Base-by-base conservation (phyloP, 2,113 vertebrate species). In the Bufo bufo region DNA sequence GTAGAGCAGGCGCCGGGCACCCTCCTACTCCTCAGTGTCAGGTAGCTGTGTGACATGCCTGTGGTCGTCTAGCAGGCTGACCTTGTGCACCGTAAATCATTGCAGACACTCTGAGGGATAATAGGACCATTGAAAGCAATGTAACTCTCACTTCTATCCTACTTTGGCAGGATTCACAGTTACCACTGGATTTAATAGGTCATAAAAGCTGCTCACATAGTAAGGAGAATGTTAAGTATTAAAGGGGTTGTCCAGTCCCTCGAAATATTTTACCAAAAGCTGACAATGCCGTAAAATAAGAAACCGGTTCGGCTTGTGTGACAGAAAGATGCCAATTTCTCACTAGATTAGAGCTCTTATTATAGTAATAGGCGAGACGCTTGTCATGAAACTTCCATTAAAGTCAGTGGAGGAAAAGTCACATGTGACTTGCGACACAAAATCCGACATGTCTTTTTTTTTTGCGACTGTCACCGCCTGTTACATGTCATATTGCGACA, bases 71-170 rank as follows among this genome's bases (percentile, higher is more conserved):
- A 65, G 58, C 71, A 85, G 72, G 47, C 19, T 50, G 43, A 85
- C 43, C 43, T n/a, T 77, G 72, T 9, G 11, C 52, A 47, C 58
- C 50, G 19, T 66, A 52, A 78, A 66, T 66, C 85, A 78, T 65
- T 63, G 47, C 50, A 77, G 84, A 58, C 23, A n/a, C 56, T 17
- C 8, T 2, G 33, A 59, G 19, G 58, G 59, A 78, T 78, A 54
- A 59, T 75, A 54, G 71, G 63, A 11, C 72, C 71, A 75, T 85
- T 85, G 66, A 85, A 84, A 54, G n/a, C 66, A 71, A 54, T 4
- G 20, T 17, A 50, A 54, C 65, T 50, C 78, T 43, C 58, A 8
- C 20, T 23, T 85, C 71, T 77, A 20, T 49, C 12, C 17, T 4
- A 47, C 17, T 45, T 61, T 77, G 45, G 74, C 84, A 77, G 58